Base-by-base conservation (phyloP, 2,888 invertebrate species). In the Lycophotia porphyrea region DNA sequence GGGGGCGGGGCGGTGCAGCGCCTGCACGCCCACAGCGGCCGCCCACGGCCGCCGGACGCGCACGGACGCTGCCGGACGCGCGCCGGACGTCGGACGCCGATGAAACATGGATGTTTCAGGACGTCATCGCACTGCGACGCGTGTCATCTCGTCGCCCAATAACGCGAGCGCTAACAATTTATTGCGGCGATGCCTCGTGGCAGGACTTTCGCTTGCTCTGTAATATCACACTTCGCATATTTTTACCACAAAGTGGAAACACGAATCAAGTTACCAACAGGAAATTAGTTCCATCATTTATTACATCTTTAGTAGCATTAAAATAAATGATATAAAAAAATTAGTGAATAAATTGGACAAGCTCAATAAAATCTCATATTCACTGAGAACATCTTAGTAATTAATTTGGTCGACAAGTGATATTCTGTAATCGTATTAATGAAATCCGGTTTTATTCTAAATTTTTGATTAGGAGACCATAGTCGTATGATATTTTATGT, bases 21-120 rank as follows among this genome's bases (percentile, higher is more conserved):
- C 93, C 92, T 95, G 96, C 95, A 95, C 96, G 96, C 96, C 95
- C 96, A 95, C 95, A 90, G 91, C 92, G 93, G 93, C 94, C 94
- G 94, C 94, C 94, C 94, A 93, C 93, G 92, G 90, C 81, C 83
- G 88, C 90, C 90, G 90, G 88, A 87, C 88, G 84, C 84, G 82
- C 84, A 83, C 83, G 90, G 88, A 88, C 74, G 85, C 76, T 88
- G 78, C 85, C 81, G 81, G 84, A 71, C 81, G 76, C 71, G n/a
- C 83, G 86, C 84, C 86, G 85, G 83, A 84, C 84, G 84, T 78
- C 82, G 77, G 78, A 65, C 80, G 75, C 78, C 82, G 81, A 73
- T 84, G 84, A 82, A 79, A 84, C 82, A 79, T 77, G 84, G 83
- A 80, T 85, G 81, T 87, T 89, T 85, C 88, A 88, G 88, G 87